These are phyloP conservation scores for Crypturellus undulatus DNA, from an alignment of 2,113 vertebrate genomes.

Conservation along the genomic window DNA sequence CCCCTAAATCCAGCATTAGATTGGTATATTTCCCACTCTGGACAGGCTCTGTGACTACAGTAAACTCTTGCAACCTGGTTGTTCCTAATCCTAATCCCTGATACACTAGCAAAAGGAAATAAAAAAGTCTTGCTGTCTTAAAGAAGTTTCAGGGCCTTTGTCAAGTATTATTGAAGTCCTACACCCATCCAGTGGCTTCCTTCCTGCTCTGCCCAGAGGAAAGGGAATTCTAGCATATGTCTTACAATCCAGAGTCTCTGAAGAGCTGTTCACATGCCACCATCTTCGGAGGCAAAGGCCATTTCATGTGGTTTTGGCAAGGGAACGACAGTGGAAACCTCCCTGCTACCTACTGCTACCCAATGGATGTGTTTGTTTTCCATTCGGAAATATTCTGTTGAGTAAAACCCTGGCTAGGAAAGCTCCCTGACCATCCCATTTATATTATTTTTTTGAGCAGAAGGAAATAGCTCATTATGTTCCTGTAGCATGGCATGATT, in stretches of 20 bases:
- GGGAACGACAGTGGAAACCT: constrained; percentile 22
- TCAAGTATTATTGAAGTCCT: neutral
- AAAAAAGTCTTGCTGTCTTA: neutral
- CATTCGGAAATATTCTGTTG: constrained; percentile 38
- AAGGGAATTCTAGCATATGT: neutral
- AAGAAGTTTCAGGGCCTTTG: neutral
- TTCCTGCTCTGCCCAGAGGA: neutral
- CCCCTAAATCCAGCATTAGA: constrained; percentile 38
- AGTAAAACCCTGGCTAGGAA: constrained; percentile 44
- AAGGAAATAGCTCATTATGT: constrained; percentile 30
- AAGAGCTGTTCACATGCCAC: neutral
- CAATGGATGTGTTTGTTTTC: constrained; percentile 51
- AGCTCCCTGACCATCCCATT: constrained; percentile 37
- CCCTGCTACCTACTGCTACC: constrained; percentile 32
- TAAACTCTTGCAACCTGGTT: constrained; percentile 5
- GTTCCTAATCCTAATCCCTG: neutral
- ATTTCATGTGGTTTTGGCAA: constrained; percentile 53
- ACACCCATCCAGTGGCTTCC: neutral
- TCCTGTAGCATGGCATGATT: constrained; percentile 20
- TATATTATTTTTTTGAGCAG: constrained; percentile 43
- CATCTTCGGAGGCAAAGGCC: neutral
- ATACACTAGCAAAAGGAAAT: neutral
- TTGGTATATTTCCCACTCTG: constrained; percentile 50
- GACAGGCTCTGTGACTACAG: constrained; percentile 29
- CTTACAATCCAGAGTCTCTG: neutral